These are phyloP conservation scores for Catocala sponsa DNA, from an alignment of 2,888 invertebrate genomes.

Conservation along the genomic window DNA sequence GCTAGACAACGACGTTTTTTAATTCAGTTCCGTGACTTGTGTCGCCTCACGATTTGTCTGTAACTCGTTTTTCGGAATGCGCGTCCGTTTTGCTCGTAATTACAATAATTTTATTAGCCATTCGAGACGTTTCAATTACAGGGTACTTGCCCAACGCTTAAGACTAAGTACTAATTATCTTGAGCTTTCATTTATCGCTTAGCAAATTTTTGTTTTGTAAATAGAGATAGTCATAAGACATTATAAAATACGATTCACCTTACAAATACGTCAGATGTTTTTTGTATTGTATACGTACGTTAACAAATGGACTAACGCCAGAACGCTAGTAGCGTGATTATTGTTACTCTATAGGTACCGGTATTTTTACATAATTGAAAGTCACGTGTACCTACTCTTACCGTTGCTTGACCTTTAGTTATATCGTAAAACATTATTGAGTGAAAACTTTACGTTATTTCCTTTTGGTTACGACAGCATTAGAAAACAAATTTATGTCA, in stretches of 20 bases:
- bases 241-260: slow-evolving; percentile 14
- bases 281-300: neutral
- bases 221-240: slow-evolving; percentile 9
- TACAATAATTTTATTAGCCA: slow-evolving; percentile 53
- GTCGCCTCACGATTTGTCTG: slow-evolving; percentile 63
- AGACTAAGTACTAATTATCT: slow-evolving; percentile 39
- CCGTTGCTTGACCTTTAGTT: slow-evolving; percentile 16
- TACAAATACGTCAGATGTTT: neutral
- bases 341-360: slow-evolving; percentile 41
- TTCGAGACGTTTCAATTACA: slow-evolving; percentile 37
- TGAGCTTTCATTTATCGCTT: slow-evolving; percentile 36
- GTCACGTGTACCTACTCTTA: slow-evolving; percentile 13
- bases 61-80: slow-evolving; percentile 49
- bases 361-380: slow-evolving; percentile 31
- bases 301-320: slow-evolving; percentile 45
- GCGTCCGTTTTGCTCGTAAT: slow-evolving; percentile 47
- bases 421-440: slow-evolving; percentile 6
- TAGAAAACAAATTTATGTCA: too few species aligned
- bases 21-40: slow-evolving; percentile 62
- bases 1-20: slow-evolving; percentile 62
- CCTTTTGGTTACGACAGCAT: too few species aligned
- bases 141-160: slow-evolving; percentile 29
- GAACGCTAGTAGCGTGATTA: slow-evolving; percentile 33
- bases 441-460: slow-evolving; percentile 14
- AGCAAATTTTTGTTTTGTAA: slow-evolving; percentile 18